Evolutionary conservation across 2,113 vertebrate species (phyloP).

Genomic region (Tringa solitaria): DNA sequence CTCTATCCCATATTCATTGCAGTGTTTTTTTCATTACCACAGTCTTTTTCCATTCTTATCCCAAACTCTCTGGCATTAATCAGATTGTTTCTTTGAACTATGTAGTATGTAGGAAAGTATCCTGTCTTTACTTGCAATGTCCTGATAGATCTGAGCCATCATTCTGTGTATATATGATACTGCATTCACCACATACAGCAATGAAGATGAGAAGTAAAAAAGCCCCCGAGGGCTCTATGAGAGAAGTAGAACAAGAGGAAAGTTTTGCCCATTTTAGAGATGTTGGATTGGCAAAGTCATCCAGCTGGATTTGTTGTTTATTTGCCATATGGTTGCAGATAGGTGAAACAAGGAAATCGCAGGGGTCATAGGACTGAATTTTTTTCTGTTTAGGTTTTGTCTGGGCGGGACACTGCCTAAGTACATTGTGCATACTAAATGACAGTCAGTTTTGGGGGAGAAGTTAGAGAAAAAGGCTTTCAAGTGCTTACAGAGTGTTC

Average conservation of each 20-base stretch:
- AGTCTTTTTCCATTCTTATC: neutral
- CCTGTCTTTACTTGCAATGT: neutral
- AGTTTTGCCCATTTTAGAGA: neutral
- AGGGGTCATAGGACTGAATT: neutral
- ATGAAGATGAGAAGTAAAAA: neutral
- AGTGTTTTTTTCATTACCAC: neutral
- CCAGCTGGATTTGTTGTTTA: neutral
- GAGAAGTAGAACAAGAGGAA: neutral
- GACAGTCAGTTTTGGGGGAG: neutral
- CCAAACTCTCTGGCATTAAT: neutral
- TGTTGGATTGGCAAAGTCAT: neutral
- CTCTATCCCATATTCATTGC: neutral
- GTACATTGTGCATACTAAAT: neutral
- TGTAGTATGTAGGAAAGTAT: neutral
- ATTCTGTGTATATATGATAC: neutral
- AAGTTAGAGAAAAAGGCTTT: neutral
- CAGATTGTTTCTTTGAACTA: neutral
- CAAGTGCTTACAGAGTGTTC: neutral
- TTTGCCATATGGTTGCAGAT: neutral
- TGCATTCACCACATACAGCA: neutral
- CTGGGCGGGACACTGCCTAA: neutral
- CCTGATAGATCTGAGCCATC: neutral
- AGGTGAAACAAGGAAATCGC: neutral
- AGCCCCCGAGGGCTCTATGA: neutral
- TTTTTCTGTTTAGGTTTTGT: neutral